Base-by-base conservation (phyloP, 2,113 vertebrate genomes). In the Arizona elegans region DNA sequence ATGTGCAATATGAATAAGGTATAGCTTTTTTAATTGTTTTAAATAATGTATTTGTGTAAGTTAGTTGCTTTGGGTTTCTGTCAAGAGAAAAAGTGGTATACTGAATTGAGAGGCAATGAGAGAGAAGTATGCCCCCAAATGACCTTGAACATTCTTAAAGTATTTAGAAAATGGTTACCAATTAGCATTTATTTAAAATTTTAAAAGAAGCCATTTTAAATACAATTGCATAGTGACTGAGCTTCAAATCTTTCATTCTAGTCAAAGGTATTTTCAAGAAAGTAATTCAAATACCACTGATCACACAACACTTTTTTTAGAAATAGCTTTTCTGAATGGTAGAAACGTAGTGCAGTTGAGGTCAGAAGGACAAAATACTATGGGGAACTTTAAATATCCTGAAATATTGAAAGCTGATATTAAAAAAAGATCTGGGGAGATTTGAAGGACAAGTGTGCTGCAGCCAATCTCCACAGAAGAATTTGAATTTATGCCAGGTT, bases 301-400 rank as follows among this genome's bases (percentile, higher is more conserved):
- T 52, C 38, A 21, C 50, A 5, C 59, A 53, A 95, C 59, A 90
- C 92, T 92, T 91, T 95, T 33, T 93, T 93, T 11, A 75, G 81
- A 75, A 87, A 96, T 52, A 24, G 26, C 15, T 47, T 89, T 87
- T 95, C 94, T 90, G 88, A 93, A 95, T 92, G n/a, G 91, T 89
- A 62, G 58, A 52, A 91, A 38, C 0, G 90, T 59, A 90, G 94
- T 86, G 92, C 54, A 91, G n/a, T 5, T 95, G 89, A 95, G 81
- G 23, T 91, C 29, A 90, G 38, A 94, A 90, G 26, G 95, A 87
- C 70, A 58, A 91, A 91, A 92, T 70, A 43, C 91, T 90, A 93
- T 92, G 52, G 50, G 93, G 87, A 38, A 38, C 26, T 93, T 33
- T 33, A 33, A 70, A 33, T 70, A 70, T 70, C 13, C 2, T 70